Evolutionary conservation across 2,888 invertebrate genomes (phyloP).

Genomic region (Chironomus tentans): DNA sequence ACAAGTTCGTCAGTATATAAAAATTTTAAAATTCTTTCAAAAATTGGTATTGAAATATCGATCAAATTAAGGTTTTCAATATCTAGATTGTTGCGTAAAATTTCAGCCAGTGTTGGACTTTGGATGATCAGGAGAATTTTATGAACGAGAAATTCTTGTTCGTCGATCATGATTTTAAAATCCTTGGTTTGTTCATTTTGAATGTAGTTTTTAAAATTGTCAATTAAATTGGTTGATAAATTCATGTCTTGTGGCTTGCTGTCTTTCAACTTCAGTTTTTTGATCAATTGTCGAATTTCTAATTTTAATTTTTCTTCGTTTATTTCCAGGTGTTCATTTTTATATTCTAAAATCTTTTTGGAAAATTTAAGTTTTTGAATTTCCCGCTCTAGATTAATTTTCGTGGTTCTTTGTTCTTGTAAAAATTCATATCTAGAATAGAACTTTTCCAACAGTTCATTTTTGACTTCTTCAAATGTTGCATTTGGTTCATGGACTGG

Average conservation of each 20-base stretch:
- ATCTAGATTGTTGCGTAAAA: not conserved
- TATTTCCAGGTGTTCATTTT: no score
- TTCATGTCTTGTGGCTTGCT: no score
- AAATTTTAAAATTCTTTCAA: not conserved
- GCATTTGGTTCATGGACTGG: no score
- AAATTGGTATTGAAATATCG: not conserved
- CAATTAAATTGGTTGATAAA: no score
- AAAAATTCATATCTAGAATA: no score
- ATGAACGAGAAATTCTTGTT: not conserved
- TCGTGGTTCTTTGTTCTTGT: no score
- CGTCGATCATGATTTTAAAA: not conserved
- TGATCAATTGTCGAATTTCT: not conserved
- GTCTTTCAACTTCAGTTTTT: no score
- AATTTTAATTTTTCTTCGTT: not conserved
- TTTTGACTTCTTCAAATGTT: not conserved
- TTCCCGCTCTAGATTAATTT: no score
- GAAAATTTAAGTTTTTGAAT: no score
- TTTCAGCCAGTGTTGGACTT: not conserved
- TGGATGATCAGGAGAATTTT: not conserved
- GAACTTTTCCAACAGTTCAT: not conserved
- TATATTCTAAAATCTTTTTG: no score
- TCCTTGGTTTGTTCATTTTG: not conserved
- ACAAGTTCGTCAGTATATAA: not conserved
- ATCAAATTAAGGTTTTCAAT: not conserved
- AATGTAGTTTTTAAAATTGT: not conserved